Base-by-base conservation (phyloP, 2,113 vertebrate genomes). In the Brachypodius melanocephalos region DNA sequence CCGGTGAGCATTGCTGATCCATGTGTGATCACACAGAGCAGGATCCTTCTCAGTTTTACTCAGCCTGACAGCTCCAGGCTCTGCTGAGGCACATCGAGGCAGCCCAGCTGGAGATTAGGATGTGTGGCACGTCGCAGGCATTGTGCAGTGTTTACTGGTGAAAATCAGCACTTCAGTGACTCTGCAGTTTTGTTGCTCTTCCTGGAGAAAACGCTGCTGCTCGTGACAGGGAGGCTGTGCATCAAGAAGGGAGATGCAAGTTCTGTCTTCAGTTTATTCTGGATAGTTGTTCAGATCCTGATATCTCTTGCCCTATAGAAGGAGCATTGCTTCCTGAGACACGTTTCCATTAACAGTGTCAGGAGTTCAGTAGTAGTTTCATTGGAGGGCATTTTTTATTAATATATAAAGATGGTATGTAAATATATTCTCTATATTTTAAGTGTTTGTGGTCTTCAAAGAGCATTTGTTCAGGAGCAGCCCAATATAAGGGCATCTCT, bases 11-110 rank as follows among this genome's bases (percentile, higher is more conserved):
- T 59, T 15, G 49, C 25, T 58, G 42, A n/a, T 3, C 17, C 28
- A 6, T 2, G 0, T 29, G 22, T 57, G 46, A 71, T 36, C 6
- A 2, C 8, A 5, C 1, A 0, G 32, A 36, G 14, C 18, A 15
- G 20, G 51, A 55, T 74, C 51, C 59, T 52, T 45, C 6, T 2
- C 3, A 1, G 16, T 15, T 90, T 63, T 36, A 10, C 21, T 36
- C 32, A 36, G 17, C 19, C 32, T 15, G 45, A 9, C 5, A 7
- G 5, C n/a, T 49, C 43, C 54, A 38, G 29, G 36, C 66, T 76
- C 32, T 68, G 31, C 80, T 63, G 17, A 10, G 6, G 6, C 11
- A 28, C 13, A 2, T 7, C 7, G 18, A 42, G 59, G 36, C 45
- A 68, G 46, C 24, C 9, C 49, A 57, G 43, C 45, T 62, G 69